Evolutionary conservation across 2,113 vertebrate species (phyloP).

Genomic region (Syngnathus typhle): DNA sequence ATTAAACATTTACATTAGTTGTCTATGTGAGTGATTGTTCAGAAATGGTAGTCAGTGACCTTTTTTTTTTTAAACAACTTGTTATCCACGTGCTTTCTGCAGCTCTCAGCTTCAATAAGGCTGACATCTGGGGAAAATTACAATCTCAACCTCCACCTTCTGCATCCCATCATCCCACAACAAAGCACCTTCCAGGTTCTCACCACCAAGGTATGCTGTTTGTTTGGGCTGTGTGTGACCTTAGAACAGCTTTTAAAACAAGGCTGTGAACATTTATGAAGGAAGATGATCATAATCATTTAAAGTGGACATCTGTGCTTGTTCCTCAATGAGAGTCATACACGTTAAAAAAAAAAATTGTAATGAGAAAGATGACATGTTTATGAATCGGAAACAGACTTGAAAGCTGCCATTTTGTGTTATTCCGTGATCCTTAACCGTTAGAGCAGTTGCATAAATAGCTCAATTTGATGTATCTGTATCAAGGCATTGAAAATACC

Average conservation of each 20-base stretch:
- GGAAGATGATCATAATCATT: neutral
- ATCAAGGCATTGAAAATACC: too few species aligned
- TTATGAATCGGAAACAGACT: conserved; percentile 23
- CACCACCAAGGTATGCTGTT: conserved; percentile 81
- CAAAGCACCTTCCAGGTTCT: conserved; percentile 90
- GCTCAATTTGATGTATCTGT: too few species aligned
- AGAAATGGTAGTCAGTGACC: neutral
- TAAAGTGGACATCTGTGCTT: neutral
- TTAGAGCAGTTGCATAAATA: too few species aligned
- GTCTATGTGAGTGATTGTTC: neutral
- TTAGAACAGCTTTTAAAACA: neutral
- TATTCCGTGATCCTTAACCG: neutral
- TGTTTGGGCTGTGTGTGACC: neutral
- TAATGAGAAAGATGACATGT: conserved; percentile 3
- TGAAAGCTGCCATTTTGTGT: conserved; percentile 15
- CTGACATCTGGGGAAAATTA: conserved; percentile 81
- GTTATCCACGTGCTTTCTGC: conserved; percentile 23
- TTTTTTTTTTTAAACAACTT: neutral
- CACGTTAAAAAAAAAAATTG: neutral
- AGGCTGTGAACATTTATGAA: conserved; percentile 1
- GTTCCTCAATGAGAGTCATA: neutral
- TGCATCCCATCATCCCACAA: conserved; percentile 81
- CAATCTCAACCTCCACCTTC: conserved; percentile 76
- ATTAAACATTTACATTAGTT: neutral
- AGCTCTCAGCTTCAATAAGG: conserved; percentile 79